phyloP scores from a whole-genome alignment of 2,888 invertebrate genomes.

The Amphipyra tragopoginis region DNA sequence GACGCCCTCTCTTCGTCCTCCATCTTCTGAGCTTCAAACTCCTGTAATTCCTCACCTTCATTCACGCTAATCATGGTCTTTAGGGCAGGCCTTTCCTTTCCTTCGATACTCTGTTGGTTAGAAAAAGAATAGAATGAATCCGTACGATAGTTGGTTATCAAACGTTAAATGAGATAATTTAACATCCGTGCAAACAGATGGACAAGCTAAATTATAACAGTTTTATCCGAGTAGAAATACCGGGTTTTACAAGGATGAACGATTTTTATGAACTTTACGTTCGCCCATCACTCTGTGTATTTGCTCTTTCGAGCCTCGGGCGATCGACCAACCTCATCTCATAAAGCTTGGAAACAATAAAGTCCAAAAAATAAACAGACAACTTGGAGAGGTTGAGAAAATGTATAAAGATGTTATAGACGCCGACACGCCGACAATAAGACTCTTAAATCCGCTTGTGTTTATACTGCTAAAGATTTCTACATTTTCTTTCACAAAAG shows the following conservation, averaged over 20 bases:
- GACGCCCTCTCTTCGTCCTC: conserved; percentile 80
- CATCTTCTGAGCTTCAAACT: conserved; percentile 82
- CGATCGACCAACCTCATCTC: conserved; percentile 35
- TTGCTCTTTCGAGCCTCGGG: conserved; percentile 29
- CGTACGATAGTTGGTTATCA: too few relatives aligned
- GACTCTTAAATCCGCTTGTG: too few relatives aligned
- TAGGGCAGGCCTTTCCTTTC: conserved; percentile 64
- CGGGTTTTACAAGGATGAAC: conserved; percentile 28
- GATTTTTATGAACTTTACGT: conserved; percentile 32
- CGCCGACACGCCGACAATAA: background rate
- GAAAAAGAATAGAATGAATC: background rate
- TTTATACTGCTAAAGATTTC: too few relatives aligned
- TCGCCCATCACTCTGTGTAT: conserved; percentile 19
- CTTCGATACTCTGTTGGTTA: conserved; percentile 64
- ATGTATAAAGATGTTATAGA: background rate
- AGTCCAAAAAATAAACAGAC: conserved; percentile 16
- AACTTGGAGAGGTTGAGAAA: conserved; percentile 7
- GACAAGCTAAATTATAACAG: too few relatives aligned
- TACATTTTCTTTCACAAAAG: too few relatives aligned
- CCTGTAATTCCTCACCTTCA: conserved; percentile 71
- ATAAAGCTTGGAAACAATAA: conserved; percentile 27
- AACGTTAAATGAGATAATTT: too few relatives aligned
- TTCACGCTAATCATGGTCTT: conserved; percentile 62
- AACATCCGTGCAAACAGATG: too few relatives aligned
- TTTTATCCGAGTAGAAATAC: conserved; percentile 13